phyloP scores from a whole-genome alignment of 2,888 invertebrate species.

The Hartigia nigra region DNA sequence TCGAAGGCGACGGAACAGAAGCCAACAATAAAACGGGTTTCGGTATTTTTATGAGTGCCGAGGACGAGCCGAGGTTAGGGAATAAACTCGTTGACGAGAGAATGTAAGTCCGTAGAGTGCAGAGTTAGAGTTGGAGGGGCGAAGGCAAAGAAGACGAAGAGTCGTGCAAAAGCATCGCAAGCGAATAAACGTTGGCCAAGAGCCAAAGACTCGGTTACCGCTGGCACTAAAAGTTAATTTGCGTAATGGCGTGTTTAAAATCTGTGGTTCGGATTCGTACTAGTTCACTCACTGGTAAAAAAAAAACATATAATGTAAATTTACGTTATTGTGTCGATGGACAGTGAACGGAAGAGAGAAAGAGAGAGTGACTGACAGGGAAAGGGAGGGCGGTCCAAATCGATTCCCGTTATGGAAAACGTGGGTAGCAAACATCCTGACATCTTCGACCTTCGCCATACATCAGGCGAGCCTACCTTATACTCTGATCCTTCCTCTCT shows the following conservation, averaged over 20 bases:
- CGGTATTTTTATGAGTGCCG: constrained; percentile 32
- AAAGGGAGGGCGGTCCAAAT: not conserved
- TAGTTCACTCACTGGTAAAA: not conserved
- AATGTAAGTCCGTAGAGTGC: not conserved
- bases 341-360: not conserved
- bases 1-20: constrained; percentile 2
- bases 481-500: not conserved
- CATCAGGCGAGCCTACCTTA: not conserved
- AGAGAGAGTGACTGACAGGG: not conserved
- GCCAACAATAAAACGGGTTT: constrained; percentile 31
- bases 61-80: constrained; percentile 22
- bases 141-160: constrained; percentile 8
- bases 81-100: constrained; percentile 19
- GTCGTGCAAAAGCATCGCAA: constrained; percentile 36
- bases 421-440: not conserved
- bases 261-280: constrained; percentile 34
- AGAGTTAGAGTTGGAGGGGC: constrained; percentile 14
- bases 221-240: constrained; percentile 60
- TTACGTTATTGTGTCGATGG: not conserved
- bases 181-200: constrained; percentile 44
- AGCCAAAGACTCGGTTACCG: constrained; percentile 42
- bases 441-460: not conserved
- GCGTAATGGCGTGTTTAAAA: constrained; percentile 60
- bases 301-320: not conserved
- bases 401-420: not conserved